Conservation (phyloP, 1,140 invertebrate species). For the Magallana angulata region DNA sequence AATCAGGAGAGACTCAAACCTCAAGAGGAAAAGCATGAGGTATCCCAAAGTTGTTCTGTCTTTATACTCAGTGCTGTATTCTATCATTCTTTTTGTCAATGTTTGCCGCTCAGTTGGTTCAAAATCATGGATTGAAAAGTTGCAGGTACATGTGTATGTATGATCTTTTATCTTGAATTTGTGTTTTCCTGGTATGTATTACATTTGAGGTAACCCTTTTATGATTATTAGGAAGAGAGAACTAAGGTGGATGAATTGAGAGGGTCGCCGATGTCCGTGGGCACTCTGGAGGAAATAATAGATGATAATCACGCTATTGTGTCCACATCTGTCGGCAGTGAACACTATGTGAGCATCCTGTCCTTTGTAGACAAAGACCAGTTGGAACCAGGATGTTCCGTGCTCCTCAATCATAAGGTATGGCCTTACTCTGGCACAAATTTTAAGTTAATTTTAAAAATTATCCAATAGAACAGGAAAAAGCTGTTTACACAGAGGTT, state of each 20-base stretch:
- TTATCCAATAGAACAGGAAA: no score
- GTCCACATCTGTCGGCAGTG: conserved; percentile 98
- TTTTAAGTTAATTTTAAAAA: no score
- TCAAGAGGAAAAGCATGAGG: conserved; percentile 98
- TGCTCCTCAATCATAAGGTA: conserved; percentile 99
- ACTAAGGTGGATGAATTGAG: conserved; percentile 98
- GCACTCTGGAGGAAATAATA: conserved; percentile 99
- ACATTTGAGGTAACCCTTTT: no score
- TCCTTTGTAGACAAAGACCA: conserved; percentile 99
- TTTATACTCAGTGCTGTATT: no score
- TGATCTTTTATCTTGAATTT: no score
- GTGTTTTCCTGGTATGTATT: no score
- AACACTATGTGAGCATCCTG: conserved; percentile 99
- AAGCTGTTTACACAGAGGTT: no score
- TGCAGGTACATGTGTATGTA: no score
- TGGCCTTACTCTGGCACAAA: neutral
- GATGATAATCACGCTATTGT: conserved; percentile 99
- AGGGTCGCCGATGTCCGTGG: conserved; percentile 99
- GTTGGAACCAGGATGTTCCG: conserved; percentile 98
- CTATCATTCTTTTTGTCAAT: no score
- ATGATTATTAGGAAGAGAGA: conserved; percentile 86
- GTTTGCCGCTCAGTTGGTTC: no score
- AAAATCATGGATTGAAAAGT: no score
- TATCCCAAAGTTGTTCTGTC: conserved; percentile 60
- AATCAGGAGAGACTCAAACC: conserved; percentile 99